Conservation (phyloP, 2,113 vertebrate species). For the Melierax canorus region DNA sequence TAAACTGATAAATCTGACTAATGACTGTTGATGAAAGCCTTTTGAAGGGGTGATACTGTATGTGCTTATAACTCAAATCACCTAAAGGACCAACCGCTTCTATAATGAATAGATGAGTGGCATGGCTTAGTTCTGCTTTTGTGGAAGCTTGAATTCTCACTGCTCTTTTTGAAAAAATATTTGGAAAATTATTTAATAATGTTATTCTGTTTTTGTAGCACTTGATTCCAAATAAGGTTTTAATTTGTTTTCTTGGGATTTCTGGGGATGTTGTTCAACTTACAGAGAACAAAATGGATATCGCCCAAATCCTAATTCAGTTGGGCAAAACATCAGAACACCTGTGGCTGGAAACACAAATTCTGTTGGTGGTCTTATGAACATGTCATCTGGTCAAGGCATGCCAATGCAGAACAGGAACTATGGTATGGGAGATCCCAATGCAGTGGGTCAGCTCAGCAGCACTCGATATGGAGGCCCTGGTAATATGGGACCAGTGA, state of each 20-base stretch:
- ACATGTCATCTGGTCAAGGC: conserved; percentile 76
- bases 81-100: not conserved
- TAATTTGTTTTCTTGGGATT: conserved; percentile 1
- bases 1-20: not conserved
- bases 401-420: conserved; percentile 75
- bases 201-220: not conserved
- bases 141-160: not conserved
- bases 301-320: conserved; percentile 80
- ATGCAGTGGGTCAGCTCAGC: conserved; percentile 59
- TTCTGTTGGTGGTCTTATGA: conserved; percentile 78
- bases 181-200: not conserved
- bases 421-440: conserved; percentile 71
- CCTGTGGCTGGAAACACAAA: conserved; percentile 75
- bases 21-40: not conserved
- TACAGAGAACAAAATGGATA: conserved; percentile 90
- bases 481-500: conserved; percentile 53
- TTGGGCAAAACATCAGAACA: conserved; percentile 79
- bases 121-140: not conserved
- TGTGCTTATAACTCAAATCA: not conserved
- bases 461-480: conserved; percentile 66
- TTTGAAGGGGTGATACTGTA: not conserved
- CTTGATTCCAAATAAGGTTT: not conserved
- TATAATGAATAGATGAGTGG: not conserved
- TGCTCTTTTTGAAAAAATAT: not conserved
- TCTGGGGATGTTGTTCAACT: conserved; percentile 8